phyloP scores from a whole-genome alignment of 2,113 vertebrate genomes.

The Ailuropoda melanoleuca region DNA sequence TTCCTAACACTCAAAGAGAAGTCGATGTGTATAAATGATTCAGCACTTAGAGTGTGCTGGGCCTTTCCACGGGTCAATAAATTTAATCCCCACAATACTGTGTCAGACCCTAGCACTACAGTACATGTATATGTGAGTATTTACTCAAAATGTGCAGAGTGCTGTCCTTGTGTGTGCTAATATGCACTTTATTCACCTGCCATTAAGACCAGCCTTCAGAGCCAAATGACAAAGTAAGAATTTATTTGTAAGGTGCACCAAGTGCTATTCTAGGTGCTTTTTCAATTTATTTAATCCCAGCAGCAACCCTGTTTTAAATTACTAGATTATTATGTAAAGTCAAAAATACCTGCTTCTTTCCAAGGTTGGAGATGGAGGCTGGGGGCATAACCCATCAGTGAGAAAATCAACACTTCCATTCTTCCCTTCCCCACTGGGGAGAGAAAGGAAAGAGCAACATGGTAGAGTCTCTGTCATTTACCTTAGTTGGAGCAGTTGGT shows the following conservation, averaged over 20 bases:
- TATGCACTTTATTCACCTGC: neutral
- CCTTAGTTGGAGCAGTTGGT: neutral
- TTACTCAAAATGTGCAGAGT: neutral
- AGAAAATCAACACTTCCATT: neutral
- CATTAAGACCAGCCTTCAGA: constrained; percentile 13
- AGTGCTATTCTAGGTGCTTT: neutral
- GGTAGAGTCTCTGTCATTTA: neutral
- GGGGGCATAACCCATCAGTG: neutral
- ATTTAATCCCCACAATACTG: neutral
- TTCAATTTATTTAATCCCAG: constrained; percentile 36
- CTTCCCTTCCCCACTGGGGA: neutral
- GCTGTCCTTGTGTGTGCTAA: neutral
- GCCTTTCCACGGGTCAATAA: neutral
- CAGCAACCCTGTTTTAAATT: constrained; percentile 27
- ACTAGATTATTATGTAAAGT: constrained; percentile 32
- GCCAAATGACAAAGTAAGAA: constrained; percentile 8
- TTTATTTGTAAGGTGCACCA: neutral
- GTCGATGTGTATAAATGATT: neutral
- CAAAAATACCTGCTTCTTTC: constrained; percentile 46
- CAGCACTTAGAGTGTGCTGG: neutral
- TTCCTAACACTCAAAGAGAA: neutral
- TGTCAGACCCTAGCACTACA: neutral
- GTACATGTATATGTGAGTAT: neutral
- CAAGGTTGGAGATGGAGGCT: neutral
- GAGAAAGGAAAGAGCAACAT: neutral